phyloP scores from a whole-genome alignment of 1,140 invertebrate genomes.

The Orius insidiosus region DNA sequence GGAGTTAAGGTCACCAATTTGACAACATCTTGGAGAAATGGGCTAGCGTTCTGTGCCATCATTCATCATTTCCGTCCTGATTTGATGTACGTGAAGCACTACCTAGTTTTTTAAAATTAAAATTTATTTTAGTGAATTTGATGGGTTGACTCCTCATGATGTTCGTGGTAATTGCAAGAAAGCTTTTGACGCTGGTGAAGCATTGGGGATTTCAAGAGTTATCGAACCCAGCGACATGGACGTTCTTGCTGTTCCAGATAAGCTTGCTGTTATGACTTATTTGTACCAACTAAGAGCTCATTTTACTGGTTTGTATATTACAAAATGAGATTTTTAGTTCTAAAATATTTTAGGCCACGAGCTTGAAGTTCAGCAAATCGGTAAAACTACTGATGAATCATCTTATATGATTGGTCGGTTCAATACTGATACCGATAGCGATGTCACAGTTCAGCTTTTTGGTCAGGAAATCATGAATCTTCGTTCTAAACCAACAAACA shows the following conservation, averaged over 20 bases:
- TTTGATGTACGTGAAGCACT: too few relatives aligned
- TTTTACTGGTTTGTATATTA: slow-evolving; percentile 48
- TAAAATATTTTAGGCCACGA: slow-evolving; percentile 42
- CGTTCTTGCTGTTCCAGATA: slow-evolving; percentile 73
- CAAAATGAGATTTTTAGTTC: not conserved
- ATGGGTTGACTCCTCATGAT: slow-evolving; percentile 63
- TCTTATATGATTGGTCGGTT: slow-evolving; percentile 71
- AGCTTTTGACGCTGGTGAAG: slow-evolving; percentile 79
- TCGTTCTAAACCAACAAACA: slow-evolving; percentile 19
- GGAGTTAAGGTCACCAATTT: slow-evolving; percentile 78
- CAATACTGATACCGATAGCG: slow-evolving; percentile 55
- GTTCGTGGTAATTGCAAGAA: slow-evolving; percentile 77
- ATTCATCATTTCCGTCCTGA: slow-evolving; percentile 80
- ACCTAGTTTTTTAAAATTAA: too few relatives aligned
- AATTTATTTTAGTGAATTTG: slow-evolving; percentile 55
- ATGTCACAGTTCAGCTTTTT: slow-evolving; percentile 54
- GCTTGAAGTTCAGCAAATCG: slow-evolving; percentile 61
- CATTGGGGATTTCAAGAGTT: slow-evolving; percentile 72
- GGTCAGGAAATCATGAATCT: slow-evolving; percentile 48
- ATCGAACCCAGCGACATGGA: slow-evolving; percentile 88
- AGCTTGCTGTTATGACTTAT: slow-evolving; percentile 90
- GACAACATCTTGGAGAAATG: slow-evolving; percentile 80
- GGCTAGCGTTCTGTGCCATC: slow-evolving; percentile 83
- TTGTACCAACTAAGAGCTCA: slow-evolving; percentile 80
- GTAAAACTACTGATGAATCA: slow-evolving; percentile 59